Percentiles rank a stretch among this genome's conserved stretches.
These are phyloP conservation scores for Boloria selene DNA, from an alignment of 2,888 invertebrate genomes.

Conservation along the genomic window DNA sequence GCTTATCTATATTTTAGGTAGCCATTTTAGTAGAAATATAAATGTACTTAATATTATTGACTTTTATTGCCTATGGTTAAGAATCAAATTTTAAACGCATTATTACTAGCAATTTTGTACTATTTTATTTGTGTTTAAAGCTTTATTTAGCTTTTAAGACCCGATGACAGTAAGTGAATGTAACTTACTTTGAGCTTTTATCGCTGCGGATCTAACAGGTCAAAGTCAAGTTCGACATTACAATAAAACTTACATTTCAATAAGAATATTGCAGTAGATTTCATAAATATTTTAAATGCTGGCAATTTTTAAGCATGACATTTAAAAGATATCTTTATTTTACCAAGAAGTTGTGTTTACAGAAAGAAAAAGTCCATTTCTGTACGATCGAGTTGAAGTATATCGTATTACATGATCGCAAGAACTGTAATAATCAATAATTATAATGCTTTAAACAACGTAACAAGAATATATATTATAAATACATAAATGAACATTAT, in stretches of 20 bases:
- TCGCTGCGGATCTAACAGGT: constrained; percentile 14
- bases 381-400: constrained; percentile 10
- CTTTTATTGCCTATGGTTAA: too few species aligned
- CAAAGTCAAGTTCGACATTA: constrained; percentile 16
- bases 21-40: too few species aligned
- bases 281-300: too few species aligned
- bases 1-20: too few species aligned
- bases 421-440: constrained; percentile 14
- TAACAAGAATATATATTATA: neutral
- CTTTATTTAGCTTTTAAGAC: neutral
- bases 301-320: neutral
- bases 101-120: neutral
- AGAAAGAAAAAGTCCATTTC: constrained; percentile 9
- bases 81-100: too few species aligned
- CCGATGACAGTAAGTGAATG: constrained; percentile 3
- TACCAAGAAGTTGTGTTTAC: neutral
- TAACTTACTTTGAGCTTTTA: constrained; percentile 11
- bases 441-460: constrained; percentile 9
- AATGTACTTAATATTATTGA: too few species aligned
- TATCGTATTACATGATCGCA: constrained; percentile 10
- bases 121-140: neutral
- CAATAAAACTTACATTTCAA: neutral
- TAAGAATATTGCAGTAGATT: too few species aligned
- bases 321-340: constrained; percentile 7
- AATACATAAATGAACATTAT: neutral